Percentiles rank a stretch among this genome's conserved stretches.
These are phyloP conservation scores for Biston betularia DNA, from an alignment of 2,888 invertebrate genomes.

Conservation along the genomic window DNA sequence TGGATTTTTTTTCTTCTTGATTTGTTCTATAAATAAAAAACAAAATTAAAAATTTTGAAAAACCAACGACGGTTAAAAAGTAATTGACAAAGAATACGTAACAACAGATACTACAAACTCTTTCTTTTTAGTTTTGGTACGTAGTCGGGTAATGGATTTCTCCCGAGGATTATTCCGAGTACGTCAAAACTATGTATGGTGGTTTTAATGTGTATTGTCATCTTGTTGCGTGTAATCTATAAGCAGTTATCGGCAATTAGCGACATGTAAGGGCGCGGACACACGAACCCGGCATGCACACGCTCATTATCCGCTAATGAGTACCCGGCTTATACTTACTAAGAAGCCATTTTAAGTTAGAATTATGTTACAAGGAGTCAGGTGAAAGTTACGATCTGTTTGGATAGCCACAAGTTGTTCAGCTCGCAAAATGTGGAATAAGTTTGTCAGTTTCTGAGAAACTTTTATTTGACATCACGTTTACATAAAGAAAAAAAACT, in stretches of 20 bases:
- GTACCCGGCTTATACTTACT: constrained; percentile 17
- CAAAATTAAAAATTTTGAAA: too few species aligned
- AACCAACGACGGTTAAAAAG: too few species aligned
- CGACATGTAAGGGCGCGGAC: constrained; percentile 39
- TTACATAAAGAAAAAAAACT: neutral
- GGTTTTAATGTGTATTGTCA: neutral
- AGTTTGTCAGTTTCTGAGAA: neutral
- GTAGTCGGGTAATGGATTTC: too few species aligned
- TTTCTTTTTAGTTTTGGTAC: too few species aligned
- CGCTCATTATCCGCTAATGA: constrained; percentile 43
- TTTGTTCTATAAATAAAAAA: too few species aligned
- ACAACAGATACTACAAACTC: too few species aligned
- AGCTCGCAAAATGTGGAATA: neutral
- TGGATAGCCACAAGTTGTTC: neutral
- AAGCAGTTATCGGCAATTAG: constrained; percentile 33
- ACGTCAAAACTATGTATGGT: too few species aligned
- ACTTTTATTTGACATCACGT: neutral
- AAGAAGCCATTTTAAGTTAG: constrained; percentile 1
- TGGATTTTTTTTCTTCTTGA: too few species aligned
- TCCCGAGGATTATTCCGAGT: too few species aligned
- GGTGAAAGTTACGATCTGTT: constrained; percentile 16
- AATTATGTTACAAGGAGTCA: constrained; percentile 7
- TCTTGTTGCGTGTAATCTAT: constrained; percentile 15
- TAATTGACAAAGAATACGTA: too few species aligned
- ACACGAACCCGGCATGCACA: constrained; percentile 22